Evolutionary conservation across 2,888 invertebrate genomes (phyloP).

Genomic region (Cabera pusaria): DNA sequence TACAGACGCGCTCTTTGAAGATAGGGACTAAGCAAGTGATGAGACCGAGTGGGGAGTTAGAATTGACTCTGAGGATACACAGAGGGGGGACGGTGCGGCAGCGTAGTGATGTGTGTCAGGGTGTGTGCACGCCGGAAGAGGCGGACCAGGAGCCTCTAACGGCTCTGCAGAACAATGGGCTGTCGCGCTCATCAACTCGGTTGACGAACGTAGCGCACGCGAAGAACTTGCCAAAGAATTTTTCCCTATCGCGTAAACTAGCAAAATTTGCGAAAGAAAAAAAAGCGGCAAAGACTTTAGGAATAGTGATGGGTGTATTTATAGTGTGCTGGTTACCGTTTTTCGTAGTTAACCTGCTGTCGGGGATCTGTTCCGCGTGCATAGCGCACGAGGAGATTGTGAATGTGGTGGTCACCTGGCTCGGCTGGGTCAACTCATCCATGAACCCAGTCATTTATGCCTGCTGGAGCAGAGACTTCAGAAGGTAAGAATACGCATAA

Average conservation of each 20-base stretch:
- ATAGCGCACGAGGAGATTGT: conserved; percentile 95
- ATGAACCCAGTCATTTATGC: conserved; percentile 99
- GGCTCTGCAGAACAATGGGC: conserved; percentile 90
- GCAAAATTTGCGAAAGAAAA: conserved; percentile 98
- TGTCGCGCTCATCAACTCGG: conserved; percentile 88
- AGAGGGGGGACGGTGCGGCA: conserved; percentile 92
- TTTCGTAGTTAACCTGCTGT: conserved; percentile 96
- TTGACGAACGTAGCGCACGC: conserved; percentile 83
- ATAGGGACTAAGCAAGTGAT: conserved; percentile 96
- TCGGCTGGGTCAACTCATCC: conserved; percentile 97
- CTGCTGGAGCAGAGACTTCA: conserved; percentile 98
- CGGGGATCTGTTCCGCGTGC: conserved; percentile 94
- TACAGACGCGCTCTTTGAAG: conserved; percentile 95
- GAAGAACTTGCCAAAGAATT: conserved; percentile 91
- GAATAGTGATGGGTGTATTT: conserved; percentile 98
- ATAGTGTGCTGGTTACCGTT: conserved; percentile 99
- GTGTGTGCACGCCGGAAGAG: conserved; percentile 87
- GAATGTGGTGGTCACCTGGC: conserved; percentile 95
- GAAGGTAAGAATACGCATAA: conserved; percentile 85
- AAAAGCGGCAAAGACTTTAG: conserved; percentile 98
- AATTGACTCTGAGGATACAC: conserved; percentile 95
- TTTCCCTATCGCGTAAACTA: conserved; percentile 95
- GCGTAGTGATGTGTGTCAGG: conserved; percentile 77
- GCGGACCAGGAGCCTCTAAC: conserved; percentile 88
- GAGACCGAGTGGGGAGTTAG: conserved; percentile 92